Evolutionary conservation across 2,113 vertebrate species (phyloP), one percentile per base, ranked within the genome.

Genomic region (Brachypteracias leptosomus): DNA sequence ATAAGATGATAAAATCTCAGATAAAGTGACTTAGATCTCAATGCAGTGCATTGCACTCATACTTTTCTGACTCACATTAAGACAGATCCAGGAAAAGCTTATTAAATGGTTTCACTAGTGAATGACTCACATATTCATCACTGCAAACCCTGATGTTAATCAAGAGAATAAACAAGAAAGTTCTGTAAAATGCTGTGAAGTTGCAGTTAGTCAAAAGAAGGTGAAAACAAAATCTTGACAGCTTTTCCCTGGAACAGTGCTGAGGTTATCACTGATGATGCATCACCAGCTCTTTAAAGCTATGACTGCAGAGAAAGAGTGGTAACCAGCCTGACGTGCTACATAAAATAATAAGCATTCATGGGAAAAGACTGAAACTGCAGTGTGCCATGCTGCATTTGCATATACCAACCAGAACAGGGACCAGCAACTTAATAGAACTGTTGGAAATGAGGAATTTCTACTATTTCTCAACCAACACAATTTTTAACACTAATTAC

Each of bases 91-190:
- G 6, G 42, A 89, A 91, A 91, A 95, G 49, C 47, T 83, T 59
- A 42, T 88, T 72, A 83, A 94, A 42, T 70, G 26, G 25, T 81
- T 82, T 26, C 40, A 42, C 65, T 59, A 31, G 19, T 31, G 71
- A 82, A 63, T 94, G 73, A 94, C 40, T 97, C 85, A 67, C 11
- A 71, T 59, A 42, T 47, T 90, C 57, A 71, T 74, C 84, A 85
- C 65, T 75, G 73, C 55, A 87, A 96, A 65, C 28, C 35, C 62
- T 82, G 52, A 89, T 73, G 54, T 24, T 95, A 90, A 96, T 95
- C 89, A 91, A 73, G 16, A 88, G 26, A 78, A 76, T n/a, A 86
- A 89, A 86, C 31, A 40, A 1, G 8, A 21, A 80, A 44, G 47
- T 90, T 90, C 51, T 72, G 33, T 65, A 76, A 93, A 78, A 94